phyloP scores from a whole-genome alignment of 2,888 invertebrate genomes.

The Trimorus sp. region DNA sequence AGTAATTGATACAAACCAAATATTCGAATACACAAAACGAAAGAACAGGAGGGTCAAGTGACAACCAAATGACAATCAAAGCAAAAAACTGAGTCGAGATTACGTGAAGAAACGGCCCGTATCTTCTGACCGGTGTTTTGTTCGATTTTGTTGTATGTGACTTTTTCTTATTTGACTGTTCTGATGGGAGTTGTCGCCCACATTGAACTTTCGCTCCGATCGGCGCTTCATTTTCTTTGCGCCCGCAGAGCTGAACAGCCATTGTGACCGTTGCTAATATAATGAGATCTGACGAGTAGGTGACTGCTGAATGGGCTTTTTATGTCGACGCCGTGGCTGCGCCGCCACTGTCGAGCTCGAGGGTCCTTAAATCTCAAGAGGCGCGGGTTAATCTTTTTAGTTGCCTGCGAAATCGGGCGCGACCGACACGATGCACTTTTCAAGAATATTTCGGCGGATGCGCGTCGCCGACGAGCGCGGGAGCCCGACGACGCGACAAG shows the following conservation, averaged over 20 bases:
- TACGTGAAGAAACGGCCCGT: background rate
- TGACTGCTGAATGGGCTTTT: slow-evolving; percentile 61
- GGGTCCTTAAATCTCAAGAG: slow-evolving; percentile 52
- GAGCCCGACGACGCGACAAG: background rate
- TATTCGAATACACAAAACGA: no score
- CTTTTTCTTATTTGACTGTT: slow-evolving; percentile 10
- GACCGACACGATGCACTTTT: slow-evolving; percentile 44
- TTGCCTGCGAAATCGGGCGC: slow-evolving; percentile 38
- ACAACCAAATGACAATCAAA: no score
- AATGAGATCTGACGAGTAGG: slow-evolving; percentile 61
- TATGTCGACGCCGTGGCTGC: slow-evolving; percentile 42
- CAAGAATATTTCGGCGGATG: slow-evolving; percentile 28
- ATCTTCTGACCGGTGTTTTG: slow-evolving; percentile 36
- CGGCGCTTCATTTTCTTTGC: slow-evolving; percentile 50
- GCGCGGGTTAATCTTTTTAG: slow-evolving; percentile 57
- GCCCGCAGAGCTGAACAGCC: slow-evolving; percentile 30
- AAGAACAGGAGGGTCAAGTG: no score
- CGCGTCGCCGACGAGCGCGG: background rate
- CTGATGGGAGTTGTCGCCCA: slow-evolving; percentile 41
- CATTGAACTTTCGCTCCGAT: slow-evolving; percentile 42
- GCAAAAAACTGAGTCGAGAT: no score
- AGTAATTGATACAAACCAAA: no score
- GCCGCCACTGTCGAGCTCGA: slow-evolving; percentile 37
- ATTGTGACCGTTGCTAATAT: slow-evolving; percentile 50
- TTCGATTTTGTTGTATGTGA: slow-evolving; percentile 28